A percentile compares a stretch with the other conserved stretches of the same genome.
These are phyloP conservation scores for Microcebus murinus DNA, from an alignment of 2,113 vertebrate species.

Conservation along the genomic window DNA sequence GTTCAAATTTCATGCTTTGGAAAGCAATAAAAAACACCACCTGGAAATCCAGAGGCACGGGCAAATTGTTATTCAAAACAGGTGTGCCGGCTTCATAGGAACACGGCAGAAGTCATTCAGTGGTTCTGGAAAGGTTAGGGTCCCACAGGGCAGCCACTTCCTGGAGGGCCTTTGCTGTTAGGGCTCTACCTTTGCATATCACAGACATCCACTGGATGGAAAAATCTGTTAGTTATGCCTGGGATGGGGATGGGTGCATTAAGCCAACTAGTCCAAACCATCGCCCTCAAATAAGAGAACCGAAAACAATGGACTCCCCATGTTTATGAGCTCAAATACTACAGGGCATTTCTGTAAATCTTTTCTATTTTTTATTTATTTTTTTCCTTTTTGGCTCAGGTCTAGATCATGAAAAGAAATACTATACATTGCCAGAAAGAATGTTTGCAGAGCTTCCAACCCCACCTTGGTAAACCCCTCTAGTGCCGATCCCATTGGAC, in stretches of 20 bases:
- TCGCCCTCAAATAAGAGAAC: background rate
- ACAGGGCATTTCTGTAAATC: background rate
- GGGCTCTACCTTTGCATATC: background rate
- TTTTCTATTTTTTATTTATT: conserved; percentile 24
- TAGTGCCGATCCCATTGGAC: background rate
- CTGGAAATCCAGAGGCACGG: conserved; percentile 57
- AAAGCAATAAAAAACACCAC: conserved; percentile 72
- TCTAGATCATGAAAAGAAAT: conserved; percentile 37
- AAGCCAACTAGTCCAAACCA: background rate
- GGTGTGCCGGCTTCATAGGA: conserved; percentile 45
- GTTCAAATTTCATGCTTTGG: conserved; percentile 75
- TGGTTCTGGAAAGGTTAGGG: conserved; percentile 21
- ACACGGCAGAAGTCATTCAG: background rate
- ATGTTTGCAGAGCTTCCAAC: background rate
- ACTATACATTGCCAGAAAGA: background rate
- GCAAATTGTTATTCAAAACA: conserved; percentile 65
- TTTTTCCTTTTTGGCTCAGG: background rate
- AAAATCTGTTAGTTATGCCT: background rate
- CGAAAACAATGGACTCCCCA: background rate
- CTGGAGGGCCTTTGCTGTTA: background rate
- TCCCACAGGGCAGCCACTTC: background rate
- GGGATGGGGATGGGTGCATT: background rate
- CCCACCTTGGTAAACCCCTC: background rate
- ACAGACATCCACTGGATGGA: background rate
- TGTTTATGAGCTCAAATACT: background rate